Evolutionary conservation across 1,140 invertebrate species (phyloP), one percentile per base, ranked within the genome.

Genomic region (Polypedilum vanderplanki): DNA sequence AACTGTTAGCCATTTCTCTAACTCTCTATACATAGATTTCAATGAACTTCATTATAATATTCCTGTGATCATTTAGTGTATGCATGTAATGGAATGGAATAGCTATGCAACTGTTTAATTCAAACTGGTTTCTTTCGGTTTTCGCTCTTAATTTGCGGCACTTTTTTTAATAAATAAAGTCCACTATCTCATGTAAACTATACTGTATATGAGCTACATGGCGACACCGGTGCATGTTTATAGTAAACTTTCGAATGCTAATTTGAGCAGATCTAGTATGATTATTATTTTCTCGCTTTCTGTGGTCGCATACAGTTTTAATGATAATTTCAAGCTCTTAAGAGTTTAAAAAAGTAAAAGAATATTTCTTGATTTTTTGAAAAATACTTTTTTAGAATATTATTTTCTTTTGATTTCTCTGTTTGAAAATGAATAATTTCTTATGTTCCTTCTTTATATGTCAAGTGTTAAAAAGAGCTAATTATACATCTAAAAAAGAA

Each of bases 141-240:
- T 57, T 57, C 46, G 46, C 46, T 57, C 46, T 57, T n/a, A 57
- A 57, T 57, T 57, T 57, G 46, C 46, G 46, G 46, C 46, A 33
- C 5, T 33, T 33, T 33, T 33, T 33, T 33, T 33, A 33, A 33
- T 33, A 33, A 33, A 33, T 33, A 33, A 33, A 33, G 46, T 57
- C 46, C 46, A 57, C 46, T 57, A n/a, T 57, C 12, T 33, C 24
- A 3, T 15, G n/a, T 57, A 57, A 12, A n/a, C 46, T 10, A 57
- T 46, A 46, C 4, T 41, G 10, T 57, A 57, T n/a, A 15, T 57
- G 41, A 57, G n/a, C 46, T 12, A n/a, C 46, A 57, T 12, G 46
- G 46, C 46, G 12, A 57, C 46, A 57, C 46, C 46, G 46, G 46
- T 57, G 46, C 46, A 57, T 57, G 46, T 57, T 33, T 33, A 5